phyloP scores from a whole-genome alignment of 92 coral and sea anemone species.

The Actinernus sp. region DNA sequence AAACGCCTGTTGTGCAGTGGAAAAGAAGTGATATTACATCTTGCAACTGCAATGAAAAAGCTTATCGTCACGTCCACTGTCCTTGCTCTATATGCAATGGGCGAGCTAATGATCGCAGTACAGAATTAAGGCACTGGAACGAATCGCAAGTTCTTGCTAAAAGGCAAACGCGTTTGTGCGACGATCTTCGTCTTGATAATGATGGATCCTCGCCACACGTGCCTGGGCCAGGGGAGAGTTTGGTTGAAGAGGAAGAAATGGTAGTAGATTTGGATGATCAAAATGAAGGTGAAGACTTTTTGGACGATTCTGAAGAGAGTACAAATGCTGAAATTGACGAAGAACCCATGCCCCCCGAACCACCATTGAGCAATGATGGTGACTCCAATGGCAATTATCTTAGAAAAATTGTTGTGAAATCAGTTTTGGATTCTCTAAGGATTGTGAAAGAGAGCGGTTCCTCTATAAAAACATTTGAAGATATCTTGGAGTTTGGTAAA shows the following conservation, averaged over 20 bases:
- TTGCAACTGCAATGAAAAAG: slow-evolving; percentile 61
- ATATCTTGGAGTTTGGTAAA: slow-evolving; percentile 62
- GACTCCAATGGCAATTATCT: no score
- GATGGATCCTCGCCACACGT: no score
- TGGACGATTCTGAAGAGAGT: background rate
- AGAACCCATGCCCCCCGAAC: no score
- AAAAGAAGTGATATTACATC: slow-evolving; percentile 54
- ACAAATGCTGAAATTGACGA: no score
- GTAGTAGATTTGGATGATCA: background rate
- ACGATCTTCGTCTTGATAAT: background rate
- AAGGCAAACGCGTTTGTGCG: background rate
- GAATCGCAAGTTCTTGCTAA: slow-evolving; percentile 11
- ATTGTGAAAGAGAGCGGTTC: slow-evolving; percentile 58
- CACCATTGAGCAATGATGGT: no score
- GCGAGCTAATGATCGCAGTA: slow-evolving; percentile 66
- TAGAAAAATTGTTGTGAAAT: slow-evolving; percentile 55
- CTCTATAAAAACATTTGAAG: slow-evolving; percentile 70
- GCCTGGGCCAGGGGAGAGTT: no score
- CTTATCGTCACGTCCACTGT: slow-evolving; percentile 79
- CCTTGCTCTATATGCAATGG: slow-evolving; percentile 69
- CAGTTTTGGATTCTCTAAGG: slow-evolving; percentile 68
- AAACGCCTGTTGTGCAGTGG: background rate
- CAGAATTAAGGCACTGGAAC: slow-evolving; percentile 69
- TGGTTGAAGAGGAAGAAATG: no score
- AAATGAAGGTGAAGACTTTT: background rate